A percentile compares a stretch with the other conserved stretches of the same genome.
These are phyloP conservation scores for Trichomalopsis sarcophagae DNA, from an alignment of 1,140 invertebrate genomes.

Conservation along the genomic window DNA sequence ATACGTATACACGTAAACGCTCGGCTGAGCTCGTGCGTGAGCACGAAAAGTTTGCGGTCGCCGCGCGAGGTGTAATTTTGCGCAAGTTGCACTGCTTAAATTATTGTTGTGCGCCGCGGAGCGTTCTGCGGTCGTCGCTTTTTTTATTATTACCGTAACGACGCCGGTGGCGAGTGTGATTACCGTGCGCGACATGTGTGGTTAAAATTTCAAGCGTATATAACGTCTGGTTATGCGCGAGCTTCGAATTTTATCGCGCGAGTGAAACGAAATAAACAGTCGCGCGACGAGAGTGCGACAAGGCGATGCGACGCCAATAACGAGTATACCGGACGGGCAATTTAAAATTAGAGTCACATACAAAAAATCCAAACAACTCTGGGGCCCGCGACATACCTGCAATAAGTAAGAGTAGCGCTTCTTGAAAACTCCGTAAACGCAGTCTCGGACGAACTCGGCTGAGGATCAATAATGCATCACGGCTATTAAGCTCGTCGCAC, in stretches of 20 bases:
- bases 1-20: background rate
- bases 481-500: slow-evolving; percentile 1
- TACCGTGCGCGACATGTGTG: background rate
- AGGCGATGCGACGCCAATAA: too few species aligned
- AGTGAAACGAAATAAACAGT: too few species aligned
- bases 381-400: too few species aligned
- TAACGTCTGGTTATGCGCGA: background rate
- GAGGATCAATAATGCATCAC: slow-evolving; percentile 25
- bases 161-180: background rate
- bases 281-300: too few species aligned
- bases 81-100: slow-evolving; percentile 6
- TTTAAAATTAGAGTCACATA: too few species aligned
- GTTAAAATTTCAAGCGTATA: background rate
- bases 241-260: background rate
- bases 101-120: slow-evolving; percentile 13
- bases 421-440: background rate
- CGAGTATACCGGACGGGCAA: too few species aligned
- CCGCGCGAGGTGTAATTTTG: slow-evolving; percentile 1
- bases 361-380: too few species aligned
- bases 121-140: background rate
- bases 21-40: background rate
- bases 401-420: too few species aligned
- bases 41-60: slow-evolving; percentile 20
- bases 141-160: slow-evolving; percentile 4
- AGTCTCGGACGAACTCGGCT: background rate